These are phyloP conservation scores for Ochotona princeps DNA, from an alignment of 2,113 vertebrate species.

Conservation along the genomic window DNA sequence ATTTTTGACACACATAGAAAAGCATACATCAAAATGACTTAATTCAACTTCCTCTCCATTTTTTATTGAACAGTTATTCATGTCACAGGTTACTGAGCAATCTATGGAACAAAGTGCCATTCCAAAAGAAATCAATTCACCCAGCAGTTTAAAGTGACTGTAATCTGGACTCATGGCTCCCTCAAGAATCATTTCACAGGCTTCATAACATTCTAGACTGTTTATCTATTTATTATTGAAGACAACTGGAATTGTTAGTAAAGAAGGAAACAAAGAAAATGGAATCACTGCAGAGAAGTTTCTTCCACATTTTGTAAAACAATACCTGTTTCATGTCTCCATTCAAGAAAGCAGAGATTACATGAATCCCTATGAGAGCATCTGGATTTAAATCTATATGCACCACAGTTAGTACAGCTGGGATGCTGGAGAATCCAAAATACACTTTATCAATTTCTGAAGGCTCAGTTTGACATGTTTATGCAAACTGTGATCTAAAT, in stretches of 20 bases:
- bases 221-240: neutral
- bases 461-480: neutral
- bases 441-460: neutral
- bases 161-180: neutral
- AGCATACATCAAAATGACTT: neutral
- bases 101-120: neutral
- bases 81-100: neutral
- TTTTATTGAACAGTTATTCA: conserved; percentile 18
- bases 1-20: neutral
- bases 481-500: neutral
- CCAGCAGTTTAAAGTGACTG: neutral
- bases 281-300: neutral
- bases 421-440: neutral
- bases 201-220: neutral
- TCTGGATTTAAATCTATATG: neutral
- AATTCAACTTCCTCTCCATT: neutral
- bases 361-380: neutral
- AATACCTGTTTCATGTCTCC: neutral
- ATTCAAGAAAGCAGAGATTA: neutral
- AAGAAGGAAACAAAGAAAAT: neutral
- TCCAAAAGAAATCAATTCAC: conserved; percentile 49
- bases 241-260: neutral
- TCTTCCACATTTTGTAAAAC: neutral
- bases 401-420: neutral
- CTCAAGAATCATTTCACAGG: conserved; percentile 5